Evolutionary conservation across 1,140 invertebrate species (phyloP).

Genomic region (Cephus cinctus): DNA sequence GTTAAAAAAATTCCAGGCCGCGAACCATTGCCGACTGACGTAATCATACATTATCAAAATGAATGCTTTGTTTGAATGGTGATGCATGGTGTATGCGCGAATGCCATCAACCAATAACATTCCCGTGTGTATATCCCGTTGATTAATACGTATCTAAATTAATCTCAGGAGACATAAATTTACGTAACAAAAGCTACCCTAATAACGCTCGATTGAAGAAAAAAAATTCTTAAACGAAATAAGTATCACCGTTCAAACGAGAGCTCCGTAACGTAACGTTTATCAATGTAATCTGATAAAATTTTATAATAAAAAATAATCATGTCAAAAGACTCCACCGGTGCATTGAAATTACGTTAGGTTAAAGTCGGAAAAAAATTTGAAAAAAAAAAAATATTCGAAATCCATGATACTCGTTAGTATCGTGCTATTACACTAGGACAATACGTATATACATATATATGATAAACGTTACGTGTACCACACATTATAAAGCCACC

Average conservation of each 20-base stretch:
- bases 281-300: constrained; percentile 4
- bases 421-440: too few species aligned
- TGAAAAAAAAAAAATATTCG: too few species aligned
- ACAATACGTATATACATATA: not conserved
- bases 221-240: constrained; percentile 4
- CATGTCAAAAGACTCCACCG: too few species aligned
- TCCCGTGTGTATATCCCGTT: not conserved
- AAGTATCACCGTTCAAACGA: constrained; percentile 18
- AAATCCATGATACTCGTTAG: too few species aligned
- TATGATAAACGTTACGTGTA: constrained; percentile 5
- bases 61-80: constrained; percentile 36
- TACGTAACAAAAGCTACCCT: too few species aligned
- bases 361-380: too few species aligned
- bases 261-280: constrained; percentile 9
- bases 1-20: not conserved
- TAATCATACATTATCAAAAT: constrained; percentile 19
- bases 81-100: constrained; percentile 29
- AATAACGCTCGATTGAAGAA: too few species aligned
- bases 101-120: constrained; percentile 8
- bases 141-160: constrained; percentile 4
- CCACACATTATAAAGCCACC: too few species aligned
- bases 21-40: constrained; percentile 1
- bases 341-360: too few species aligned
- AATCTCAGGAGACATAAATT: too few species aligned
- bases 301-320: not conserved